Evolutionary conservation across 2,888 invertebrate genomes (phyloP), one percentile per base, ranked within the genome.

Genomic region (Allophyes oxyacanthae): DNA sequence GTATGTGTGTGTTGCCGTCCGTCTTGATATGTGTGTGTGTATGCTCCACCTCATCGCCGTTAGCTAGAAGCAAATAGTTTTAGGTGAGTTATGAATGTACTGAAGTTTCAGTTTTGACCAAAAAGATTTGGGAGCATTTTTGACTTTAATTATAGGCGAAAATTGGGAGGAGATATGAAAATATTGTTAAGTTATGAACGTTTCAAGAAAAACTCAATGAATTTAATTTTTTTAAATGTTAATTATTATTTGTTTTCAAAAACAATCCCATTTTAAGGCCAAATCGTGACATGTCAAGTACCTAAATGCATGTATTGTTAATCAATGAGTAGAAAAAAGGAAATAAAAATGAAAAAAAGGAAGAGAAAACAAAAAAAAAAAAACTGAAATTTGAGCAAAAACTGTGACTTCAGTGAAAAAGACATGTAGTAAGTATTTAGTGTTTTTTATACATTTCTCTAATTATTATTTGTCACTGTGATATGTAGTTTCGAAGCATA

Each of bases 21-120:
- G 83, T 92, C 93, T 92, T 93, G 93, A 94, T 93, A 93, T 94
- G 93, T 93, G 92, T 92, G 88, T 87, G 86, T 91, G 88, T 92
- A 86, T 89, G 81, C 86, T 79, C 88, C 90, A 83, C 88, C 87
- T 85, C 81, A 72, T 81, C 91, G 89, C 91, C 92, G 83, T 90
- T 92, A 93, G 85, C 93, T 94, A 94, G 92, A 94, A 94, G 88
- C 89, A 92, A 92, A 93, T 86, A 91, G 89, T 85, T 81, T 77
- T 79, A 83, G 80, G 89, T 92, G 87, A 92, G 90, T 90, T 81
- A 66, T 69, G 81, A 78, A 83, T 88, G 87, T 86, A 72, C 65
- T 51, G 63, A 65, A 65, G 37, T 38, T 51, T 15, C 52, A 74
- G 67, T 57, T 64, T 55, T 55, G 72, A 55, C 75, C 62, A 44